Percentiles rank a stretch among this genome's conserved stretches.
These are phyloP conservation scores for Macrostomum cliftonense DNA, from an alignment of 2,888 invertebrate genomes.

Conservation along the genomic window DNA sequence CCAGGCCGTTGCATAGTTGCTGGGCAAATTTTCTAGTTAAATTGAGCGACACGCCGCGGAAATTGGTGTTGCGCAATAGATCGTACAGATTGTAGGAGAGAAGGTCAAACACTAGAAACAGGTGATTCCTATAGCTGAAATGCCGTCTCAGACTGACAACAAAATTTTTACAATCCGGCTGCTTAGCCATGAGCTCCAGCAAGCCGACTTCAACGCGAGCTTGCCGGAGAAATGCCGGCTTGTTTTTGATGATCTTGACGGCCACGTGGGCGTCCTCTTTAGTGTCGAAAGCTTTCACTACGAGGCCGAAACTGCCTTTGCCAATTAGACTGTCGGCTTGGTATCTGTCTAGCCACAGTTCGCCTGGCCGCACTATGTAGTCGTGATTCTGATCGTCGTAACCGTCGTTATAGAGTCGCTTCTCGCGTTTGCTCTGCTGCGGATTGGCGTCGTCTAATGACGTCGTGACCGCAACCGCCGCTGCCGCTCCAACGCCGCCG, in stretches of 20 bases:
- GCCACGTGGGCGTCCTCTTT: conserved; percentile 95
- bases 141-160: conserved; percentile 80
- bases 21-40: conserved; percentile 99
- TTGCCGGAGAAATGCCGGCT: conserved; percentile 99
- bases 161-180: conserved; percentile 29
- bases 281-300: conserved; percentile 95
- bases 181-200: conserved; percentile 98
- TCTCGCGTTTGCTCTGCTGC: too few relatives aligned
- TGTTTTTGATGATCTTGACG: conserved; percentile 99
- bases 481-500: too few relatives aligned
- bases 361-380: conserved; percentile 95
- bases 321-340: conserved; percentile 97
- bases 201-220: conserved; percentile 99
- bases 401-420: too few relatives aligned
- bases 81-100: conserved; percentile 98
- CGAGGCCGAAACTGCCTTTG: conserved; percentile 73
- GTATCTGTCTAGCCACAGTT: conserved; percentile 95
- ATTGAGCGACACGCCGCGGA: conserved; percentile 95
- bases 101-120: conserved; percentile 98
- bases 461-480: too few relatives aligned
- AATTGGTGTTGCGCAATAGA: conserved; percentile 94
- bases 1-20: conserved; percentile 92
- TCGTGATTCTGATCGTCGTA: conserved; percentile 87
- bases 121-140: conserved; percentile 99
- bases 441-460: too few relatives aligned